Percentiles rank a stretch among this genome's conserved stretches.
Conservation (phyloP, 2,113 vertebrate species). For the Larimichthys polyactis region DNA sequence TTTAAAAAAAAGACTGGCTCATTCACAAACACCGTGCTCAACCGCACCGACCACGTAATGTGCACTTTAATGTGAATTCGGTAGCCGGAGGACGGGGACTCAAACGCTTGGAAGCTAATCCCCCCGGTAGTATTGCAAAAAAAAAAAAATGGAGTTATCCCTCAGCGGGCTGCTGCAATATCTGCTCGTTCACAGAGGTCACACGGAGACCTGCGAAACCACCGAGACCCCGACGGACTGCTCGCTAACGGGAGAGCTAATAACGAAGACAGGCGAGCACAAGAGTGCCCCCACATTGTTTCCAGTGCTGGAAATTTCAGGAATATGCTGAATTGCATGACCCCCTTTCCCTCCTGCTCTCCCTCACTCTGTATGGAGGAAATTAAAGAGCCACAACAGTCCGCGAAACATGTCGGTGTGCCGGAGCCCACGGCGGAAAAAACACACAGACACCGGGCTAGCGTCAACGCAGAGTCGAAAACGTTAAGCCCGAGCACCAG, state of each 20-base stretch:
- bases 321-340: slow-evolving; percentile 63
- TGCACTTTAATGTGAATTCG: slow-evolving; percentile 4
- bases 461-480: background rate
- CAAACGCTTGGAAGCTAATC: slow-evolving; percentile 51
- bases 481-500: background rate
- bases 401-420: slow-evolving; percentile 59
- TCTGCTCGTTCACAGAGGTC: slow-evolving; percentile 76
- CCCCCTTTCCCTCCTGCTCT: slow-evolving; percentile 59
- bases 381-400: slow-evolving; percentile 79
- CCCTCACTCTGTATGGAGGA: slow-evolving; percentile 57
- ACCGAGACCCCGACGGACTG: slow-evolving; percentile 7
- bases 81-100: slow-evolving; percentile 28
- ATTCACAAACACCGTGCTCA: slow-evolving; percentile 27
- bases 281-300: slow-evolving; percentile 4
- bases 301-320: slow-evolving; percentile 46
- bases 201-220: slow-evolving; percentile 58
- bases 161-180: slow-evolving; percentile 68
- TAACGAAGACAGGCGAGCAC: background rate
- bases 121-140: slow-evolving; percentile 46
- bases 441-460: background rate
- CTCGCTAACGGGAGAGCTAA: background rate
- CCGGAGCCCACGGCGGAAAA: background rate
- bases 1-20: slow-evolving; percentile 50
- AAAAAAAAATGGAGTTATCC: slow-evolving; percentile 67
- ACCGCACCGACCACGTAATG: slow-evolving; percentile 1